Evolutionary conservation across 2,113 vertebrate genomes (phyloP).

Genomic region (Gambusia affinis): DNA sequence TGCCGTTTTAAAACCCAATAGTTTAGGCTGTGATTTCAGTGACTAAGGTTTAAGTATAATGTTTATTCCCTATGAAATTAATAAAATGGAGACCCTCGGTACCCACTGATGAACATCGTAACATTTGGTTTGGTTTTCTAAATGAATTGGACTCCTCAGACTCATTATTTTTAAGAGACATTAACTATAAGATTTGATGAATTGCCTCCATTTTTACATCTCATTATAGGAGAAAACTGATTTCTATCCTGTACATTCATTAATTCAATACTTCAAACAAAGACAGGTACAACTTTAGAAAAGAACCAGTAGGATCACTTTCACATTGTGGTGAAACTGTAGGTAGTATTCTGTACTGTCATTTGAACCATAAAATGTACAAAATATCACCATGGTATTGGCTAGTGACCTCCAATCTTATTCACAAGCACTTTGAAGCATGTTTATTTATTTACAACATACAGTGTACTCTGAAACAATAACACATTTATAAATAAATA

Average conservation of each 20-base stretch:
- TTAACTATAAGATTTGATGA: conserved; percentile 14
- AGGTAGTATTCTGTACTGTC: conserved; percentile 60
- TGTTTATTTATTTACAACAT: conserved; percentile 82
- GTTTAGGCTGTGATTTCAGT: conserved; percentile 16
- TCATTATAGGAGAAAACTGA: conserved; percentile 41
- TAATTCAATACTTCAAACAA: conserved; percentile 63
- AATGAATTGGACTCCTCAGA: conserved; percentile 26
- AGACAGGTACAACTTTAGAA: conserved; percentile 59
- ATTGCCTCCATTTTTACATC: conserved; percentile 39
- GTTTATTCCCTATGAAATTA: conserved; percentile 13
- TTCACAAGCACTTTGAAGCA: conserved; percentile 80
- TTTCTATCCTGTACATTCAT: conserved; percentile 63
- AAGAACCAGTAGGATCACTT: conserved; percentile 62
- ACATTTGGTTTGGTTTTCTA: conserved; percentile 46
- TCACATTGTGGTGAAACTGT: conserved; percentile 57
- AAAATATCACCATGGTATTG: conserved; percentile 72
- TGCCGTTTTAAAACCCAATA: background rate
- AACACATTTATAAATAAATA: conserved; percentile 80
- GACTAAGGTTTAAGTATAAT: conserved; percentile 10
- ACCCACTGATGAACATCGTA: background rate
- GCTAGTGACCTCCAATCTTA: conserved; percentile 67
- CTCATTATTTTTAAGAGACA: conserved; percentile 13
- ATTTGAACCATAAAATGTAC: conserved; percentile 71
- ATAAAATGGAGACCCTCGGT: conserved; percentile 12
- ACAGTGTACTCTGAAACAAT: conserved; percentile 75